Evolutionary conservation across 2,888 invertebrate species (phyloP).

Genomic region (Tachystola acroxantha): DNA sequence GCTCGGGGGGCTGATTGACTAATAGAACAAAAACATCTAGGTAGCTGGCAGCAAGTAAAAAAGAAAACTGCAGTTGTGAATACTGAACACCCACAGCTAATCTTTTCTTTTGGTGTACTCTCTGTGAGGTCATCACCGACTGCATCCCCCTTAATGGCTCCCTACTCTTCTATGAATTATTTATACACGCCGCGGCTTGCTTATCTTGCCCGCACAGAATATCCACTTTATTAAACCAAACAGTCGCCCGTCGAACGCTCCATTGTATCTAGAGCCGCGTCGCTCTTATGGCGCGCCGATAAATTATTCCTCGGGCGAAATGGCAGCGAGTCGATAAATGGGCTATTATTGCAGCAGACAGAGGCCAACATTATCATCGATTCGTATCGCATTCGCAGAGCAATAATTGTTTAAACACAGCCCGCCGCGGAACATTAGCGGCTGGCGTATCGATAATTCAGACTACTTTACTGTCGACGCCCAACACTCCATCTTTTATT

Average conservation of each 20-base stretch:
- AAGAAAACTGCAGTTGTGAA: too few relatives aligned
- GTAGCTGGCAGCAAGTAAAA: too few relatives aligned
- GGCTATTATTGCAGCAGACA: slow-evolving; percentile 71
- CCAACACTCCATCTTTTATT: slow-evolving; percentile 17
- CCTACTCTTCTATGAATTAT: slow-evolving; percentile 69
- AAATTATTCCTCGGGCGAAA: slow-evolving; percentile 68
- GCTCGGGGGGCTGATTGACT: too few relatives aligned
- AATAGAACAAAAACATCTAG: too few relatives aligned
- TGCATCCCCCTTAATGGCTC: slow-evolving; percentile 59
- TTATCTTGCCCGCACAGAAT: slow-evolving; percentile 52
- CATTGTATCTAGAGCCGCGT: slow-evolving; percentile 63
- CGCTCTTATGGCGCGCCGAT: slow-evolving; percentile 60
- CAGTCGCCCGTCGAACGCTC: slow-evolving; percentile 49
- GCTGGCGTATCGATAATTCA: slow-evolving; percentile 60
- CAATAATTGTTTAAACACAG: slow-evolving; percentile 74
- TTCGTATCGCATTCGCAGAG: slow-evolving; percentile 66
- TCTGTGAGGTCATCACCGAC: slow-evolving; percentile 51
- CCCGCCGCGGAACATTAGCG: slow-evolving; percentile 57
- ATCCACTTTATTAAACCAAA: slow-evolving; percentile 68
- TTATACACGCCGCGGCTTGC: slow-evolving; percentile 53
- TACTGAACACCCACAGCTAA: too few relatives aligned
- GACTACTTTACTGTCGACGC: slow-evolving; percentile 29
- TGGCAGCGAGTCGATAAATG: slow-evolving; percentile 69
- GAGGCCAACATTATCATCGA: slow-evolving; percentile 71
- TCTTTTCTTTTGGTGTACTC: too few relatives aligned